These are phyloP conservation scores for Malurus leucopterus DNA, from an alignment of 2,797 vertebrate genomes.

Conservation along the genomic window DNA sequence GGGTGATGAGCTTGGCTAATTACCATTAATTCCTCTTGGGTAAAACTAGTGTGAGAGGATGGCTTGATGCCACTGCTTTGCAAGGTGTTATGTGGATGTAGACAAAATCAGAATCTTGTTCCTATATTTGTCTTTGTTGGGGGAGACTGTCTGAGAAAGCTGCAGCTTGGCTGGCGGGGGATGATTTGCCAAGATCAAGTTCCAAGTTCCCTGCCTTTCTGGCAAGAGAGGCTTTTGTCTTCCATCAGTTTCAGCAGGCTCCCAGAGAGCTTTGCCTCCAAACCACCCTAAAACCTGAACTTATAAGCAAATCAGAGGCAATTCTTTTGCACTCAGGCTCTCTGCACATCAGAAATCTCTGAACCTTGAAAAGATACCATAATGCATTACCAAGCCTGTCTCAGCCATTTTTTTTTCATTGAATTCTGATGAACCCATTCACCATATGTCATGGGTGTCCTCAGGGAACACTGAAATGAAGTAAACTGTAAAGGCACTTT, in stretches of 20 bases:
- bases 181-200: constrained; percentile 37
- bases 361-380: constrained; percentile 10
- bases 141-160: constrained; percentile 28
- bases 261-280: background rate
- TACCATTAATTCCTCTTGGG: constrained; percentile 20
- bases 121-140: constrained; percentile 32
- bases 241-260: constrained; percentile 5
- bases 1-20: constrained; percentile 28
- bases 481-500: constrained; percentile 34
- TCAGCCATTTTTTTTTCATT: background rate
- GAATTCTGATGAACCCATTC: constrained; percentile 36
- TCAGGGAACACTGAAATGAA: constrained; percentile 5
- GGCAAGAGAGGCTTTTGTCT: background rate
- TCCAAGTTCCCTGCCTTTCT: constrained; percentile 44
- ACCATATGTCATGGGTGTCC: constrained; percentile 32
- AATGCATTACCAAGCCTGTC: background rate
- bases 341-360: background rate
- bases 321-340: constrained; percentile 1
- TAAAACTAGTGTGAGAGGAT: constrained; percentile 29
- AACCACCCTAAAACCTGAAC: background rate
- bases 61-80: constrained; percentile 25
- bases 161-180: constrained; percentile 10
- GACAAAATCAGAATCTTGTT: constrained; percentile 32
- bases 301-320: constrained; percentile 17
- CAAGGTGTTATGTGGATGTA: constrained; percentile 29